Evolutionary conservation across 2,797 vertebrate genomes (phyloP), one percentile per base, ranked within the genome.

Genomic region (Lepidocolaptes lacrymiger): DNA sequence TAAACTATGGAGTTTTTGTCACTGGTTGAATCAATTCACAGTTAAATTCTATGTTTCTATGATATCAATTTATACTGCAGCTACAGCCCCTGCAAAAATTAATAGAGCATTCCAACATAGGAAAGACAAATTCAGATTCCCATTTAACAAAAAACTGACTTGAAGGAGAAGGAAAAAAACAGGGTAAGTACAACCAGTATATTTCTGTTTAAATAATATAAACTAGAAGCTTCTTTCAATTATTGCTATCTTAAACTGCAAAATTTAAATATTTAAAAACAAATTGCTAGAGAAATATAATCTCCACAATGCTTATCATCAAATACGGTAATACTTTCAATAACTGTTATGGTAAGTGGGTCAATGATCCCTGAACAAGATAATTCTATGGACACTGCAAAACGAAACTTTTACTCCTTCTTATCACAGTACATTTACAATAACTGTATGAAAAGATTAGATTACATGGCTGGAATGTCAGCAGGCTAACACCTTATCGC

Each of bases 371-470:
- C 81, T 67, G 28, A 94, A 67, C 14, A 81, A 75, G 41, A 58
- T 61, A 91, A 93, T 76, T 90, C 93, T 92, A 85, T 6, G 10
- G 94, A 96, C 69, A 91, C 76, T 93, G 76, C 85, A 94, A 86
- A 97, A 97, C 88, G 74, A 95, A 73, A 97, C 88, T 95, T 97
- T 91, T 94, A 93, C 89, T 96, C 91, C 91, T 97, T 92, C 91
- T 96, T 87, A 97, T 96, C 97, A 96, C 79, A 92, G 86, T 64
- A 96, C 93, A 91, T 96, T 96, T 95, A 97, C 79, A 96, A 93
- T 90, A 95, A 91, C 86, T 72, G 28, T 91, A 97, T 56, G 78
- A 95, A 96, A 97, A 97, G 93, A 92, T 96, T 86, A 95, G 93
- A 97, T 89, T 90, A 89, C 44, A 36, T 44, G 89, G 44, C 72